Conservation (phyloP, 2,888 invertebrate genomes). For the Ptychoptera albimana region DNA sequence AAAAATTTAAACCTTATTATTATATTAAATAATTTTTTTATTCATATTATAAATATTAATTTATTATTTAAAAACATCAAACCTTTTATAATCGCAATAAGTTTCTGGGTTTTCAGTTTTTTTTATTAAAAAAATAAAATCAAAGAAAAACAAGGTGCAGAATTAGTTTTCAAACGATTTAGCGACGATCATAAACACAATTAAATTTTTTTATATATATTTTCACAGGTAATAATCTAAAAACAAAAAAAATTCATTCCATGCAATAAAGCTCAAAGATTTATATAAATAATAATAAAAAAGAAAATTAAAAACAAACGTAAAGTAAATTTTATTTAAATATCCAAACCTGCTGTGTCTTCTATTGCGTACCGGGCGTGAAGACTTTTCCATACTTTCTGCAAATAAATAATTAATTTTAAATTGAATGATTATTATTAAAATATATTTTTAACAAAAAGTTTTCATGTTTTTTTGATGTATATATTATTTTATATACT, state of each 20-base stretch:
- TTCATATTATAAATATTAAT: background rate
- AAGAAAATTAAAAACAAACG: slow-evolving; percentile 11
- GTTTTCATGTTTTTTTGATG: no score
- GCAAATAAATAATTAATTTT: background rate
- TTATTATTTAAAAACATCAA: background rate
- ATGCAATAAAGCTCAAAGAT: slow-evolving; percentile 3
- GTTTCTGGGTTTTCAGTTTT: no score
- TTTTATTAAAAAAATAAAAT: no score
- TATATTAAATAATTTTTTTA: background rate
- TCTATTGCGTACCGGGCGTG: slow-evolving; percentile 52
- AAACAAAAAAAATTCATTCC: slow-evolving; percentile 1
- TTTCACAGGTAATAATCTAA: background rate
- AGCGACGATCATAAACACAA: no score
- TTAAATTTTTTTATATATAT: background rate
- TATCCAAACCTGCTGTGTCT: slow-evolving; percentile 49
- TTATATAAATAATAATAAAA: slow-evolving; percentile 9
- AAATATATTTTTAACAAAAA: no score
- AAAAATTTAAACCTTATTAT: background rate
- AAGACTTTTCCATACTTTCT: slow-evolving; percentile 26
- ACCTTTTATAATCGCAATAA: no score
- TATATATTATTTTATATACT: no score
- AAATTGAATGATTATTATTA: background rate
- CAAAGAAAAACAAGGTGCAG: no score
- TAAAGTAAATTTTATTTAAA: slow-evolving; percentile 5
- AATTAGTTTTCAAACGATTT: no score